A percentile compares a stretch with the other conserved stretches of the same genome.
Conservation (phyloP, 2,888 invertebrate genomes). For the Lasioglossum malachurum region DNA sequence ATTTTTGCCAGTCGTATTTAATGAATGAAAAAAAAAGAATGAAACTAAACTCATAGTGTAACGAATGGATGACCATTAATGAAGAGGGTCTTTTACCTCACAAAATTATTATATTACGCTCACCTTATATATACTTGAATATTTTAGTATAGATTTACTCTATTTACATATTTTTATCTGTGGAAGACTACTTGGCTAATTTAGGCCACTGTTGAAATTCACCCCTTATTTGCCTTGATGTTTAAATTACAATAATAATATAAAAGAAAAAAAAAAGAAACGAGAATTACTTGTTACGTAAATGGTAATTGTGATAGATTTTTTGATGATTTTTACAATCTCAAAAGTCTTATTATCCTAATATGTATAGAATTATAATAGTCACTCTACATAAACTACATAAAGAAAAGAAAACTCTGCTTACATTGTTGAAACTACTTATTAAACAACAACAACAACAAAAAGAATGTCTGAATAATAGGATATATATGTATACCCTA, state of each 20-base stretch:
- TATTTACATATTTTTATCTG: conserved; percentile 85
- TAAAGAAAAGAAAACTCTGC: conserved; percentile 72
- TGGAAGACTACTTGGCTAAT: conserved; percentile 85
- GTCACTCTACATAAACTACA: conserved; percentile 82
- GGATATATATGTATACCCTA: conserved; percentile 57
- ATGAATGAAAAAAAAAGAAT: conserved; percentile 34
- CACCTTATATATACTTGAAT: conserved; percentile 84
- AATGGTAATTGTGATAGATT: conserved; percentile 88
- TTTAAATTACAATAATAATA: conserved; percentile 84
- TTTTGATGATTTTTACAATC: conserved; percentile 90
- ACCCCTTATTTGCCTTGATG: conserved; percentile 85
- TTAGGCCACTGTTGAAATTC: conserved; percentile 85
- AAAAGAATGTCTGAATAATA: conserved; percentile 40
- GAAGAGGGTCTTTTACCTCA: conserved; percentile 83
- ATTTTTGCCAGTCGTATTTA: conserved; percentile 78
- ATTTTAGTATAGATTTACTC: conserved; percentile 85
- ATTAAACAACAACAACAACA: conserved; percentile 57
- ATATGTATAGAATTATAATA: conserved; percentile 85
- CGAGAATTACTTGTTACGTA: conserved; percentile 84
- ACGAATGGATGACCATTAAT: conserved; percentile 80
- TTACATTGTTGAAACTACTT: conserved; percentile 73
- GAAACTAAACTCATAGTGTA: conserved; percentile 74
- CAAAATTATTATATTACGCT: conserved; percentile 83
- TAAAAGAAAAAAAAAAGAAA: conserved; percentile 72
- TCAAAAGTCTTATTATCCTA: conserved; percentile 86